phyloP scores from a whole-genome alignment of 2,888 invertebrate species.

The Acheta domesticus region DNA sequence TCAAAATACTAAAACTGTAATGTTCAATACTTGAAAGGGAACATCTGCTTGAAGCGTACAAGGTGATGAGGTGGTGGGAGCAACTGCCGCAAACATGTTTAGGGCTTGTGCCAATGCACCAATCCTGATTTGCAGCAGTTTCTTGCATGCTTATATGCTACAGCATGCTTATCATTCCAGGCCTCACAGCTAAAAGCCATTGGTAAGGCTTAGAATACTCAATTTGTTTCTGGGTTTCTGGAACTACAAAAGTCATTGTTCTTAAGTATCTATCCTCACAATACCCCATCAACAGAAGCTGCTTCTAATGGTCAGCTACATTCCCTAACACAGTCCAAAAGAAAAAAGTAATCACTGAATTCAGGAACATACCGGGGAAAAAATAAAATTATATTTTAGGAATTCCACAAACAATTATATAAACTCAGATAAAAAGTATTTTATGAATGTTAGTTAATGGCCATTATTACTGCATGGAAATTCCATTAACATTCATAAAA shows the following conservation, averaged over 20 bases:
- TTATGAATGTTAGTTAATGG: neutral
- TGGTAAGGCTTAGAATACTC: neutral
- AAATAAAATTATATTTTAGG: neutral
- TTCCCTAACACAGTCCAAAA: slow-evolving; percentile 4
- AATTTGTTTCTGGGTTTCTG: neutral
- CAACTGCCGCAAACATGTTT: neutral
- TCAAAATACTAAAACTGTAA: neutral
- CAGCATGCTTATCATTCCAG: neutral
- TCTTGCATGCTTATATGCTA: neutral
- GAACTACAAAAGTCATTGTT: neutral
- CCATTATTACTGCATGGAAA: neutral
- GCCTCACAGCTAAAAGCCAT: neutral
- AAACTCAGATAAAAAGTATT: neutral
- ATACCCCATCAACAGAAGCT: slow-evolving; percentile 4
- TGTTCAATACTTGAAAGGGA: neutral
- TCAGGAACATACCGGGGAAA: neutral
- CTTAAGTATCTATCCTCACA: neutral
- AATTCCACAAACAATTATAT: neutral
- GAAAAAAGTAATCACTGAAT: neutral
- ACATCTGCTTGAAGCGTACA: neutral
- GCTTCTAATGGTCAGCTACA: neutral
- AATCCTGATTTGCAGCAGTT: neutral
- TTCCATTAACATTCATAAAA: neutral
- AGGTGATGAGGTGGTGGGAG: neutral
- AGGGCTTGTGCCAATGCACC: neutral